phyloP scores from a whole-genome alignment of 2,797 vertebrate species.

The Mastacembelus armatus region DNA sequence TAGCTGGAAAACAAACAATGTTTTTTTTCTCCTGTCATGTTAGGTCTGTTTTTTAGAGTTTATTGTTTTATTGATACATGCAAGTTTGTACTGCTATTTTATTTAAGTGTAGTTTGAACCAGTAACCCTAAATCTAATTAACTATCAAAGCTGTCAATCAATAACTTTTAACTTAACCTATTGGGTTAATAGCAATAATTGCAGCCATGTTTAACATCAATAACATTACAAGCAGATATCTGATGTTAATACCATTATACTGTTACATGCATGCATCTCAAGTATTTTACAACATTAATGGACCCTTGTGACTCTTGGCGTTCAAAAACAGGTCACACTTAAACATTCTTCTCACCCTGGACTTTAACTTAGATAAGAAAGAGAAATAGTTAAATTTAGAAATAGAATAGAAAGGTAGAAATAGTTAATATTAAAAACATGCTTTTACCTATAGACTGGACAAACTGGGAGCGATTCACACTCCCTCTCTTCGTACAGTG shows the following conservation, averaged over 20 bases:
- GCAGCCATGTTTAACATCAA: background rate
- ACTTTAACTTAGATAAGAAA: slow-evolving; percentile 7
- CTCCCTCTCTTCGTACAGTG: slow-evolving; percentile 94
- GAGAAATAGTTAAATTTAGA: background rate
- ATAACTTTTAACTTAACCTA: too few species aligned
- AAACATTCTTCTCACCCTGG: background rate
- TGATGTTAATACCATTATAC: background rate
- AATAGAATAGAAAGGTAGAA: too few species aligned
- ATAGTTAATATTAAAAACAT: slow-evolving; percentile 7
- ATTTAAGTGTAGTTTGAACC: too few species aligned
- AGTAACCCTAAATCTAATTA: too few species aligned
- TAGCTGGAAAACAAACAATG: too few species aligned
- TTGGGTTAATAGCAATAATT: too few species aligned
- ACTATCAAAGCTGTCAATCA: too few species aligned
- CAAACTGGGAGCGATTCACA: slow-evolving; percentile 90
- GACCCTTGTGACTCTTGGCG: background rate
- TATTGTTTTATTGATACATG: too few species aligned
- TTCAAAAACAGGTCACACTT: background rate
- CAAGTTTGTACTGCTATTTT: too few species aligned
- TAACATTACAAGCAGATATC: background rate
- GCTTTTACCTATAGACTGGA: slow-evolving; percentile 87
- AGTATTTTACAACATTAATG: background rate
- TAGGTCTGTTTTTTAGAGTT: too few species aligned
- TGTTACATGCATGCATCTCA: background rate
- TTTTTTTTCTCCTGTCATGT: too few species aligned